phyloP scores from a whole-genome alignment of 2,797 vertebrate species.

The Rhinichthys osculus region DNA sequence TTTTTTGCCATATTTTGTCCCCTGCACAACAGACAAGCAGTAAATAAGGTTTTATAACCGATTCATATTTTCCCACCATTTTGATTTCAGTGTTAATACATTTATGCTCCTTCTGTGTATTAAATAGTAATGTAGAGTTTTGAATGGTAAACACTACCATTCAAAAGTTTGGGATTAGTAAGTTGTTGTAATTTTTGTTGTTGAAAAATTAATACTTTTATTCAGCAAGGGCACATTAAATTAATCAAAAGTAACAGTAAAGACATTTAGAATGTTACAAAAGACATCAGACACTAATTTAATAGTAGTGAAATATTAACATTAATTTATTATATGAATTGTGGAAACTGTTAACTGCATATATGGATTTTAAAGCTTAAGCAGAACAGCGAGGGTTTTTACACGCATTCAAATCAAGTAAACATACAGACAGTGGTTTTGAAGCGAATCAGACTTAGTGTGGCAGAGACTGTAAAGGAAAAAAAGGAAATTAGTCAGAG shows the following conservation, averaged over 20 bases:
- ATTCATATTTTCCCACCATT: not conserved
- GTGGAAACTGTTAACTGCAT: not conserved
- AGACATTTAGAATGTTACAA: not conserved
- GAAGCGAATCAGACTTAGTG: not conserved
- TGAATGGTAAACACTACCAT: not conserved
- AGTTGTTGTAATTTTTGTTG: no score
- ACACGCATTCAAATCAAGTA: not conserved
- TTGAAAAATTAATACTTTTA: not conserved
- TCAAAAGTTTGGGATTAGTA: not conserved
- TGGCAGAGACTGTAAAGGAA: not conserved
- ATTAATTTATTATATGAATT: not conserved
- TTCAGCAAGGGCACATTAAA: not conserved
- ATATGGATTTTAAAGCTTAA: not conserved
- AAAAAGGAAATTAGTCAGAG: not conserved
- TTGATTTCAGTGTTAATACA: not conserved
- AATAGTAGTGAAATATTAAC: not conserved
- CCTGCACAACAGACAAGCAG: not conserved
- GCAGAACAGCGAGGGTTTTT: not conserved
- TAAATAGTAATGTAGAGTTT: not conserved
- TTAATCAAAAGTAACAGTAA: no score
- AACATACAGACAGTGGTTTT: not conserved
- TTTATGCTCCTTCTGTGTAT: not conserved
- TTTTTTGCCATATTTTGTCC: not conserved
- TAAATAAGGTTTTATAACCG: not conserved
- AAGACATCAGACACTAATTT: not conserved